Base-by-base conservation (phyloP, 1,140 invertebrate genomes). In the Papilio helenus region DNA sequence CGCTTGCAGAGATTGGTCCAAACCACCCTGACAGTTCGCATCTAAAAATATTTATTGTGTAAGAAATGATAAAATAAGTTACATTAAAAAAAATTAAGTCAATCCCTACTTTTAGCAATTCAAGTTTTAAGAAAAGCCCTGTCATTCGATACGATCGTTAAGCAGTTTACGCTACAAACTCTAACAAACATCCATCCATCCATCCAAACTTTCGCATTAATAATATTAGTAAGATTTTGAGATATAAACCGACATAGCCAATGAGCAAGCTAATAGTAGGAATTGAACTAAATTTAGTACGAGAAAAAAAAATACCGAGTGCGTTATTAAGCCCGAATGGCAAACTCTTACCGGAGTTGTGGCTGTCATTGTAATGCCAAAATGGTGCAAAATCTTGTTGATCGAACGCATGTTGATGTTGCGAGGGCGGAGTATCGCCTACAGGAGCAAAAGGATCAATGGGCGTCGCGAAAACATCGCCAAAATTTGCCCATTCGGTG, bases 321-420 rank as follows among this genome's bases (percentile, higher is more conserved):
- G 61, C 61, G 26, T 68, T 68, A 34, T n/a, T 18, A 68, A 68
- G 61, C 3, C 26, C 61, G 29, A 29, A 68, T 18, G 61, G 61
- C 61, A 68, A 0, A 16, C 9, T 2, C 23, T 16, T 18, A 68
- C 61, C 58, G 3, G 58, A 61, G 12, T 61, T 61, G 3, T 61
- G 58, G 26, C 23, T 61, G 3, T 61, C 58, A 4, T 61, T 61
- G 4, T 61, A 61, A 61, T 61, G 58, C 58, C 58, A 61, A 61
- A 61, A 61, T 3, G 58, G 58, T 61, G 58, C 26, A 39, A 83
- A 83, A 23, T 81, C 79, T 58, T 77, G 76, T 49, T 76, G 73
- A 5, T 77, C 76, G n/a, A 77, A 77, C 1, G 29, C 51, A 20
- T 61, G 51, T 34, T 77, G 74, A 9, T 55, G 74, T 20, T 77